Evolutionary conservation across 1,140 invertebrate species (phyloP).

Genomic region (Coenobita brevimanus): DNA sequence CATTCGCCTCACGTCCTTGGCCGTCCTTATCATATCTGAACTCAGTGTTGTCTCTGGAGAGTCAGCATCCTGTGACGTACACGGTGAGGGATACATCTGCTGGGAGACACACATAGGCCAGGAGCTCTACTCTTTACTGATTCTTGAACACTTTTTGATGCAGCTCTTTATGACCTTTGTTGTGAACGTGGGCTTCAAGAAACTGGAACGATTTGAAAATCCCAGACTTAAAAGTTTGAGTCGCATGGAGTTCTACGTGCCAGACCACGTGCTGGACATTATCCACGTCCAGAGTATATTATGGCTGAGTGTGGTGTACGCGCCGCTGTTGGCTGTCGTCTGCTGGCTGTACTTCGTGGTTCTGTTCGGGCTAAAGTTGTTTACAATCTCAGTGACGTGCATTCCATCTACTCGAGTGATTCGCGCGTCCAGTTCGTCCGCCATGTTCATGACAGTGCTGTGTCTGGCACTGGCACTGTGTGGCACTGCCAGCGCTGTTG

Average conservation of each 20-base stretch:
- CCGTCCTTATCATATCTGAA: slow-evolving; percentile 80
- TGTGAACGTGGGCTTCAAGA: slow-evolving; percentile 75
- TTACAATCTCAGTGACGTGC: slow-evolving; percentile 80
- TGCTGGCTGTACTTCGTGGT: slow-evolving; percentile 37
- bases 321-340: slow-evolving; percentile 82
- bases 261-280: slow-evolving; percentile 87
- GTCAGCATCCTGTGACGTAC: neutral
- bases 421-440: slow-evolving; percentile 82
- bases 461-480: slow-evolving; percentile 42
- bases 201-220: slow-evolving; percentile 1
- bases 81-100: slow-evolving; percentile 74
- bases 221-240: neutral
- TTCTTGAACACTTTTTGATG: slow-evolving; percentile 82
- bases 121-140: slow-evolving; percentile 87
- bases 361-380: slow-evolving; percentile 89
- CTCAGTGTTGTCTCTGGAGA: neutral
- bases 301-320: slow-evolving; percentile 90
- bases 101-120: slow-evolving; percentile 94
- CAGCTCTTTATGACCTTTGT: slow-evolving; percentile 81
- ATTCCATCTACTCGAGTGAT: slow-evolving; percentile 82
- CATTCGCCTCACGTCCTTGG: slow-evolving; percentile 72
- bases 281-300: slow-evolving; percentile 87
- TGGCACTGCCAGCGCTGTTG: slow-evolving; percentile 78
- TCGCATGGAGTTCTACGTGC: slow-evolving; percentile 86
- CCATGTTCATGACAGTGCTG: slow-evolving; percentile 55